Conservation (phyloP, 2,797 vertebrate species). For the Lagocephalus sceleratus region DNA sequence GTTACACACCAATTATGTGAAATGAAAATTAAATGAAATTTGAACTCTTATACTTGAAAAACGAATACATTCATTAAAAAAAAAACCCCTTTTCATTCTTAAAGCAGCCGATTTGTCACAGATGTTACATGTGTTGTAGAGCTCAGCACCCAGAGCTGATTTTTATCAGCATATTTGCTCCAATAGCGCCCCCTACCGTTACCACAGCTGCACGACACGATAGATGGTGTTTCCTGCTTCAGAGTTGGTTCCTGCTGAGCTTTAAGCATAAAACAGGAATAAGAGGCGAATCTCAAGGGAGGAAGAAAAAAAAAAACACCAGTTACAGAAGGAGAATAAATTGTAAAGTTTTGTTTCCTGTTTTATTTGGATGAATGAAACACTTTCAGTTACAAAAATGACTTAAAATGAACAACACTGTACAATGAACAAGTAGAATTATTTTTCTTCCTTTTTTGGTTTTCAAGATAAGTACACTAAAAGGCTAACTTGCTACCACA, state of each 20-base stretch:
- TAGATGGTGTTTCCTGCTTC: background rate
- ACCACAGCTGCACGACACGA: background rate
- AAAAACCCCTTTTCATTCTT: too few species aligned
- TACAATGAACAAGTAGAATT: constrained; percentile 84
- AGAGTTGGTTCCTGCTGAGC: too few species aligned
- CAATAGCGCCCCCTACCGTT: constrained; percentile 51
- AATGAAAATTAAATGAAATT: too few species aligned
- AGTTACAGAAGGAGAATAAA: constrained; percentile 35
- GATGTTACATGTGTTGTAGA: too few species aligned
- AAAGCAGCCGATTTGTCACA: too few species aligned
- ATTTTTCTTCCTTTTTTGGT: constrained; percentile 66
- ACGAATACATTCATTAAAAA: too few species aligned
- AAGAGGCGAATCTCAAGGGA: background rate
- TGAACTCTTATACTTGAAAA: too few species aligned
- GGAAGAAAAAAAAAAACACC: background rate
- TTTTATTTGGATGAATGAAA: constrained; percentile 86
- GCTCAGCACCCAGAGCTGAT: too few species aligned
- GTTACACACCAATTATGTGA: too few species aligned
- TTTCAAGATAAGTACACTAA: constrained; percentile 83
- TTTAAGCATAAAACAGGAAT: too few species aligned
- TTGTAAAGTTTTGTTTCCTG: constrained; percentile 78
- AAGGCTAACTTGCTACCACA: constrained; percentile 81
- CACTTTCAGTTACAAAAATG: constrained; percentile 88
- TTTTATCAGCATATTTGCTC: background rate
- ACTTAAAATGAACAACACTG: constrained; percentile 86